A percentile compares a stretch with the other conserved stretches of the same genome.
Conservation (phyloP, 2,797 vertebrate species). For the Cuniculus paca region DNA sequence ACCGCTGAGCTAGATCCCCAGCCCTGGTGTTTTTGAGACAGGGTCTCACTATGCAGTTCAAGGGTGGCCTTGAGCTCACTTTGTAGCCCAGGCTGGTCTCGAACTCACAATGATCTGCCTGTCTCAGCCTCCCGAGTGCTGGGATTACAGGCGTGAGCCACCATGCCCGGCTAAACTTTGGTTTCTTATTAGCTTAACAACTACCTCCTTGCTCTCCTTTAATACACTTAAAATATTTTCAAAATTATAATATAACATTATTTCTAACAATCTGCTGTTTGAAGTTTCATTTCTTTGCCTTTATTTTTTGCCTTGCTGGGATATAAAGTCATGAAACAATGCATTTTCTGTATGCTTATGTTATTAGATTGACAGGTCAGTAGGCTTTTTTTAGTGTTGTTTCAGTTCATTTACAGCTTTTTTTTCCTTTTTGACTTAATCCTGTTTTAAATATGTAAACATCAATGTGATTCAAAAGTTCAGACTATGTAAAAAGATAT, state of each 20-base stretch:
- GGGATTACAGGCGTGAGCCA: background rate
- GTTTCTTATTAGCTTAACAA: background rate
- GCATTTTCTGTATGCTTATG: background rate
- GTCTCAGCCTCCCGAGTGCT: background rate
- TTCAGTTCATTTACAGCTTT: background rate
- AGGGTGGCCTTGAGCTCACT: too few species aligned
- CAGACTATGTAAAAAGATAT: background rate
- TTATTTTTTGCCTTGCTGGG: background rate
- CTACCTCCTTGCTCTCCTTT: background rate
- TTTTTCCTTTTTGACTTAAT: background rate
- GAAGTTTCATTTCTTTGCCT: background rate
- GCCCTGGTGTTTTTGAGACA: too few species aligned
- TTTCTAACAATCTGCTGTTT: background rate
- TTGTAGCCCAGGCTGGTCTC: too few species aligned
- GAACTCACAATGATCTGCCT: too few species aligned
- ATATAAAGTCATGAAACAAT: background rate
- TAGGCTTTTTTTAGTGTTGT: background rate
- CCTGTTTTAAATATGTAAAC: constrained; percentile 23
- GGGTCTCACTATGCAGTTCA: too few species aligned
- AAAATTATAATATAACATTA: background rate
- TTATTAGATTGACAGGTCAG: background rate
- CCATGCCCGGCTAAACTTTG: background rate
- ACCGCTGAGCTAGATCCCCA: too few species aligned
- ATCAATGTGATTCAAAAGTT: background rate
- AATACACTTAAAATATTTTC: background rate